Evolutionary conservation across 2,113 vertebrate species (phyloP).

Genomic region (Columba janthina): DNA sequence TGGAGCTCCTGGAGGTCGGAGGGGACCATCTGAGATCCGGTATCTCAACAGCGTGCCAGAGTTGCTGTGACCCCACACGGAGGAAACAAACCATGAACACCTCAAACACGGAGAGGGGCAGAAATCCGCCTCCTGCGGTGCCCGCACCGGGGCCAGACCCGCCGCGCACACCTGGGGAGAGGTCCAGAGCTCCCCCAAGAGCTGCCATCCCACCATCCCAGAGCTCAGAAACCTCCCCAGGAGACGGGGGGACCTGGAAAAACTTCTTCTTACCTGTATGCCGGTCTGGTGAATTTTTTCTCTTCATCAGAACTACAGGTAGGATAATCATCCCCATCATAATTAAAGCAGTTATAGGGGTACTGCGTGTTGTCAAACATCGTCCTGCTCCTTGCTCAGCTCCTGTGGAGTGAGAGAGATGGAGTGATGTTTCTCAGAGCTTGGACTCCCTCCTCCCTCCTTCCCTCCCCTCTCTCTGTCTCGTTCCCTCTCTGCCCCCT

Average conservation of each 20-base stretch:
- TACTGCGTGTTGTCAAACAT: constrained; percentile 98
- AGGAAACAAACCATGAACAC: not conserved
- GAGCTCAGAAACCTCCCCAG: not conserved
- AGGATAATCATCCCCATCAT: constrained; percentile 92
- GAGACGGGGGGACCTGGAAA: not conserved
- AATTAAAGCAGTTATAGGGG: constrained; percentile 97
- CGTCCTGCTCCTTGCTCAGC: constrained; percentile 48
- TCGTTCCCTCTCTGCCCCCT: constrained; percentile 49
- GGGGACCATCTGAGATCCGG: not conserved
- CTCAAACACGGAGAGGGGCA: not conserved
- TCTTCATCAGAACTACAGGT: constrained; percentile 90
- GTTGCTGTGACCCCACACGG: not conserved
- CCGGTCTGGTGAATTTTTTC: constrained; percentile 91
- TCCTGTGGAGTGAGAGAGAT: constrained; percentile 59
- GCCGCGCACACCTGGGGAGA: not conserved
- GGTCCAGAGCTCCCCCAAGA: not conserved
- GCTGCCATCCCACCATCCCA: not conserved
- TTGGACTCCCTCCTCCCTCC: constrained; percentile 61
- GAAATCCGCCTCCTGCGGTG: fast-evolving
- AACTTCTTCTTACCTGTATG: constrained; percentile 89
- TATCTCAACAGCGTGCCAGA: not conserved
- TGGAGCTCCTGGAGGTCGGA: not conserved
- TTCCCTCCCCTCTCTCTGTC: constrained; percentile 65
- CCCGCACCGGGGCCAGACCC: not conserved
- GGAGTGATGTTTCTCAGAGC: constrained; percentile 67